Percentiles rank a stretch among this genome's conserved stretches.
phyloP scores from a whole-genome alignment of 2,888 invertebrate genomes.

The Lithophane semibrunnea region DNA sequence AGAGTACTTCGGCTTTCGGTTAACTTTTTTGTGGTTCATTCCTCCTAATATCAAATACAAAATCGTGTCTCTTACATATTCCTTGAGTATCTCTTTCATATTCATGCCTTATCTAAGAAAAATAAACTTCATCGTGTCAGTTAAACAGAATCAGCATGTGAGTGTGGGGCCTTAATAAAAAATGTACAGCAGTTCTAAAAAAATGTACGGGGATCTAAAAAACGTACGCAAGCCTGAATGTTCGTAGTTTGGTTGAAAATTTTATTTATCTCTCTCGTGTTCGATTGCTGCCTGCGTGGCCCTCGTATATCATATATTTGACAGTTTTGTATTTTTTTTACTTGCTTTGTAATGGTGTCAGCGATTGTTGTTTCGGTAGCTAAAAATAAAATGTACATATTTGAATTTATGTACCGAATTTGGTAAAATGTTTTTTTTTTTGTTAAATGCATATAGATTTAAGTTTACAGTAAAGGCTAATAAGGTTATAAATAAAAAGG shows the following conservation, averaged over 20 bases:
- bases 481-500: background rate
- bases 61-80: constrained; percentile 10
- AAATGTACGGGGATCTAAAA: constrained; percentile 44
- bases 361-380: background rate
- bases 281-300: constrained; percentile 46
- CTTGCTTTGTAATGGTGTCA: constrained; percentile 11
- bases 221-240: constrained; percentile 33
- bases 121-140: constrained; percentile 30
- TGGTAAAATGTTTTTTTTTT: background rate
- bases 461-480: background rate
- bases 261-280: constrained; percentile 53
- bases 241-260: constrained; percentile 55
- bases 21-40: background rate
- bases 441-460: too few species aligned
- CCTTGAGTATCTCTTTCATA: background rate
- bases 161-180: constrained; percentile 37
- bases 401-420: background rate
- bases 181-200: constrained; percentile 44
- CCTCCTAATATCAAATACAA: background rate
- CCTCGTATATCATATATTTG: constrained; percentile 51
- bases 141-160: constrained; percentile 35
- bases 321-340: constrained; percentile 18
- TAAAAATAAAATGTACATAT: constrained; percentile 19
- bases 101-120: background rate
- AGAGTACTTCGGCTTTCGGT: too few species aligned